These are phyloP conservation scores for Chelmon rostratus DNA, from an alignment of 2,797 vertebrate species.

Conservation along the genomic window DNA sequence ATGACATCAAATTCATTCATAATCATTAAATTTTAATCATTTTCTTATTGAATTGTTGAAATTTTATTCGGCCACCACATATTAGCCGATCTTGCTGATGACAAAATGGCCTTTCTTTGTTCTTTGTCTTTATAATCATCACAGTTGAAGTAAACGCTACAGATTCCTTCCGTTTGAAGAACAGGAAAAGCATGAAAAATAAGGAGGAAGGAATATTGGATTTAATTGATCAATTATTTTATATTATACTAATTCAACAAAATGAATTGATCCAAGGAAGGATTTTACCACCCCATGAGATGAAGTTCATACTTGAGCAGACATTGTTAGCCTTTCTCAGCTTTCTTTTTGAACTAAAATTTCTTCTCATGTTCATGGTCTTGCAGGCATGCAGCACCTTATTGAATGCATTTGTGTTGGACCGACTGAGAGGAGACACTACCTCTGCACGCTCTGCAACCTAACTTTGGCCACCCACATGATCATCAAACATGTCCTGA, in stretches of 20 bases:
- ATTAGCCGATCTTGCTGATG: too few relatives aligned
- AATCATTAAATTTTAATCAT: too few relatives aligned
- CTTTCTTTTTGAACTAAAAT: background rate
- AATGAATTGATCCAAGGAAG: background rate
- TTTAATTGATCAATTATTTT: background rate
- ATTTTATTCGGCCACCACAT: too few relatives aligned
- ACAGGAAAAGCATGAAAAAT: background rate
- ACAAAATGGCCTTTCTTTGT: too few relatives aligned
- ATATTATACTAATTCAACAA: background rate
- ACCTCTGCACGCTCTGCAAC: conserved; percentile 75
- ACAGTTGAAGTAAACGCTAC: too few relatives aligned
- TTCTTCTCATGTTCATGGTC: background rate
- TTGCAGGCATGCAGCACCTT: conserved; percentile 75
- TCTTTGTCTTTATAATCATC: too few relatives aligned
- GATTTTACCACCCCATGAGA: background rate
- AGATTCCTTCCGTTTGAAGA: background rate
- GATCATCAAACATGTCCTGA: conserved; percentile 77
- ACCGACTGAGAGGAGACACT: conserved; percentile 32
- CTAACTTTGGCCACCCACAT: conserved; percentile 26
- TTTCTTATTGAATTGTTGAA: too few relatives aligned
- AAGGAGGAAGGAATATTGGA: background rate
- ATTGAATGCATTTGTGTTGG: conserved; percentile 63
- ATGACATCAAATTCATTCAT: too few relatives aligned
- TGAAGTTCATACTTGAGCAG: background rate
- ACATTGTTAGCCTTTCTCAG: background rate